Base-by-base conservation (phyloP, 1,140 invertebrate species). In the Arion vulgaris region DNA sequence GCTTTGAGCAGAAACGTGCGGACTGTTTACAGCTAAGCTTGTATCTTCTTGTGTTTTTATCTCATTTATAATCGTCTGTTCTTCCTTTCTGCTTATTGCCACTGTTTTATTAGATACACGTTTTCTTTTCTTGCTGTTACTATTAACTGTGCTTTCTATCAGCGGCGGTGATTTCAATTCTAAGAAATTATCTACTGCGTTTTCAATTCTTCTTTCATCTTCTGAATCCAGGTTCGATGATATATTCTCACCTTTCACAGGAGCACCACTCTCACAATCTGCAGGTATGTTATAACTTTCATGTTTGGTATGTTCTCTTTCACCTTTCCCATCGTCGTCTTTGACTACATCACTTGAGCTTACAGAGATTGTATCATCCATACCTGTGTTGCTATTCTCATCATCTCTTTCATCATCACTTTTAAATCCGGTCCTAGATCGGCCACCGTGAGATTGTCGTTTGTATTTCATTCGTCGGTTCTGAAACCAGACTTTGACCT, bases 401-500 rank as follows among this genome's bases (percentile, higher is more conserved):
- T 68, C 74, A 4, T 82, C 81, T 32, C 69, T 51, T 13, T 68
- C 49, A 28, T 81, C 80, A 51, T 49, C 53, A 28, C 75, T 73
- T 45, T 45, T 45, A 11, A n/a, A 11, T 5, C 66, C 66, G 13
- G 36, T 23, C 41, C 41, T 57, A 19, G 69, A 66, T 23, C 85
- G 39, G 28, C 82, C 74, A 51, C 86, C 83, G 81, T 91, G 89
- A 0, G 89, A 88, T 82, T 91, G 90, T 7, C 90, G 84, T 69
- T 91, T 91, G 84, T 88, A 91, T 69, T 91, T 91, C 90, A 91
- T 91, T 62, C 90, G 79, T 32, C 90, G 81, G 78, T 91, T 91
- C 83, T 91, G 90, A 81, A 91, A 91, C 90, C 90, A 91, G 19
- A 91, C 90, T 75, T 91, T 91, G 23, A 91, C 90, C 82, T 89